Percentiles rank a stretch among this genome's conserved stretches.
phyloP scores from a whole-genome alignment of 2,797 vertebrate genomes.

The Tapirus indicus region DNA sequence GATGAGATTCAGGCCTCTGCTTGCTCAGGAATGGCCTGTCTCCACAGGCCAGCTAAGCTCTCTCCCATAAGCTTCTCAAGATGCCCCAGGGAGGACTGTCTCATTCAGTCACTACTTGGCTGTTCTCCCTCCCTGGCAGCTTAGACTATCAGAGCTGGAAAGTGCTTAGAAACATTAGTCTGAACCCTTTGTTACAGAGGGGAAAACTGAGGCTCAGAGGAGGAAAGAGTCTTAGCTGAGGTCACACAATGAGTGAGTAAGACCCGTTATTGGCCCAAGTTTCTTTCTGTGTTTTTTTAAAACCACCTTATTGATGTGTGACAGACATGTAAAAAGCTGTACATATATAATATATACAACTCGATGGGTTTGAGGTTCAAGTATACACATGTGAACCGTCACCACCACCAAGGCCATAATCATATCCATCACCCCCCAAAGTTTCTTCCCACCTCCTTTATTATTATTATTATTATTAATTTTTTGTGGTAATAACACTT shows the following conservation, averaged over 20 bases:
- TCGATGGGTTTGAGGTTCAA: background rate
- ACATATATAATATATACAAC: background rate
- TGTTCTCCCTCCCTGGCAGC: background rate
- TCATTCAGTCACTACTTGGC: background rate
- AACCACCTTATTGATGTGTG: background rate
- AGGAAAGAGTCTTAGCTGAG: background rate
- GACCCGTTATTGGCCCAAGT: background rate
- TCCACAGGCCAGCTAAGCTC: background rate
- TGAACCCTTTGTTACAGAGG: background rate
- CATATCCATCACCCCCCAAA: background rate
- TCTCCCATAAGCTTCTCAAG: background rate
- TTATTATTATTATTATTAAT: background rate
- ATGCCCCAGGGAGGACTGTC: background rate
- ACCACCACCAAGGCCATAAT: background rate
- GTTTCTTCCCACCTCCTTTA: background rate
- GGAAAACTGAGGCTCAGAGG: background rate
- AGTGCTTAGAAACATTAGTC: background rate
- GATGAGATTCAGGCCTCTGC: background rate
- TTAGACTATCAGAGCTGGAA: background rate
- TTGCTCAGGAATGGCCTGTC: background rate
- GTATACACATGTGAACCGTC: background rate
- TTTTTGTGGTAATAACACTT: background rate
- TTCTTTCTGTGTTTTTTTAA: background rate
- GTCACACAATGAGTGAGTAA: background rate
- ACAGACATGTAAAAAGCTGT: background rate